Evolutionary conservation across 2,888 invertebrate species (phyloP).

Genomic region (Cacoxenus indagator): DNA sequence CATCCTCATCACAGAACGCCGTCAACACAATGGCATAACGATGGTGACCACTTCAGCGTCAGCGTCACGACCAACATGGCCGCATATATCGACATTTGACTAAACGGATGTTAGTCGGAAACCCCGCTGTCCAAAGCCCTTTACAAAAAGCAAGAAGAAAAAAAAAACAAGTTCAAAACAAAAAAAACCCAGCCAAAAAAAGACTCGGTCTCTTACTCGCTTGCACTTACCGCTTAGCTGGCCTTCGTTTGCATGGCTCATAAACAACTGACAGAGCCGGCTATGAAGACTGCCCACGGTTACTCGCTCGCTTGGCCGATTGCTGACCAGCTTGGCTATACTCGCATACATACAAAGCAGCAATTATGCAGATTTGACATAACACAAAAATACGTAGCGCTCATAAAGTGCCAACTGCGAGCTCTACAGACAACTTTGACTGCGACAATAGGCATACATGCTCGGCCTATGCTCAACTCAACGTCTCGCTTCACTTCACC

Average conservation of each 20-base stretch:
- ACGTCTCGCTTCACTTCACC: neutral
- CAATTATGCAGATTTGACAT: conserved; percentile 40
- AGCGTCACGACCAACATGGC: conserved; percentile 10
- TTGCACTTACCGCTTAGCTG: conserved; percentile 23
- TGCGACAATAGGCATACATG: too few species aligned
- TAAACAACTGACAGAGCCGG: conserved; percentile 37
- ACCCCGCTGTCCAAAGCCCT: too few species aligned
- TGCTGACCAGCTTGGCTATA: neutral
- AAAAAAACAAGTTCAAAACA: neutral
- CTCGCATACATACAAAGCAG: conserved; percentile 25
- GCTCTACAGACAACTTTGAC: too few species aligned
- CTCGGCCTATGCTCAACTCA: neutral
- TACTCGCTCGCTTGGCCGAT: neutral
- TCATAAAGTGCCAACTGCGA: conserved; percentile 3
- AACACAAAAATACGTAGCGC: conserved; percentile 11
- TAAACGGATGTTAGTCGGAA: conserved; percentile 17
- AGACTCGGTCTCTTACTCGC: neutral
- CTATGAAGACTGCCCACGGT: neutral
- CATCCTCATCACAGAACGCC: conserved; percentile 22
- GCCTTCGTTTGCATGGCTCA: conserved; percentile 23
- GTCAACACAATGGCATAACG: conserved; percentile 2
- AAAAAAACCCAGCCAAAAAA: too few species aligned
- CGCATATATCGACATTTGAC: neutral
- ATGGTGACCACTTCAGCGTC: conserved; percentile 45
- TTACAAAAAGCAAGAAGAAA: neutral